Percentiles rank a stretch among this genome's conserved stretches.
phyloP scores from a whole-genome alignment of 2,113 vertebrate genomes.

The Stigmatopora argus region DNA sequence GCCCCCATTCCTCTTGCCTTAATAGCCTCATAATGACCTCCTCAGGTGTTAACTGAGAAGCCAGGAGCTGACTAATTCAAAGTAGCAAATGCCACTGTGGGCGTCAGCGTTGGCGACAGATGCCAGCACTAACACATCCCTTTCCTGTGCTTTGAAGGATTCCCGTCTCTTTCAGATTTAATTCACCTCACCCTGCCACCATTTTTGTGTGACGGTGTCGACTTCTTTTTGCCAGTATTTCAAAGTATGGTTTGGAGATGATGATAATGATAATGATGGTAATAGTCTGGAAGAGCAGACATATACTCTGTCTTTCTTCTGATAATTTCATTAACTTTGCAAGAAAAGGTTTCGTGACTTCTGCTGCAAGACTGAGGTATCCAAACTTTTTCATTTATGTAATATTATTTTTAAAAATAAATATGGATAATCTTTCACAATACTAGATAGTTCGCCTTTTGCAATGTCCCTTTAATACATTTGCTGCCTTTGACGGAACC shows the following conservation, averaged over 20 bases:
- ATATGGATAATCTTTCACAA: no score
- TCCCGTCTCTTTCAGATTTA: constrained; percentile 47
- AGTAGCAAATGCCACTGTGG: constrained; percentile 44
- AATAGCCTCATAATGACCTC: constrained; percentile 65
- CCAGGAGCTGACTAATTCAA: constrained; percentile 53
- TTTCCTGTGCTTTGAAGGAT: constrained; percentile 23
- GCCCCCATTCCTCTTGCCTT: constrained; percentile 29
- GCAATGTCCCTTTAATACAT: no score
- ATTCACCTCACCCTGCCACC: constrained; percentile 44
- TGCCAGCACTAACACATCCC: constrained; percentile 31
- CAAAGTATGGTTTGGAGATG: constrained; percentile 18
- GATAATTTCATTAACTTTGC: constrained; percentile 50
- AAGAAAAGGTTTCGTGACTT: constrained; percentile 47
- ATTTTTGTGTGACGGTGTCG: constrained; percentile 33
- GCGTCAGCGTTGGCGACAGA: constrained; percentile 47
- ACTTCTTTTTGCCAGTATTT: constrained; percentile 36
- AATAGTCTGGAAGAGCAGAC: constrained; percentile 53
- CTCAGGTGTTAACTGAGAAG: constrained; percentile 63
- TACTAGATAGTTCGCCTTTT: no score
- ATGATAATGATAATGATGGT: constrained; percentile 46
- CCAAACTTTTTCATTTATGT: not conserved
- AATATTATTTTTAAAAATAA: not conserved
- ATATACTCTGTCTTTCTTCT: constrained; percentile 53
- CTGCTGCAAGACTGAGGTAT: constrained; percentile 29
- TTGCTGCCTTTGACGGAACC: no score